Evolutionary conservation across 2,888 invertebrate genomes (phyloP).

Genomic region (Tipula unca): DNA sequence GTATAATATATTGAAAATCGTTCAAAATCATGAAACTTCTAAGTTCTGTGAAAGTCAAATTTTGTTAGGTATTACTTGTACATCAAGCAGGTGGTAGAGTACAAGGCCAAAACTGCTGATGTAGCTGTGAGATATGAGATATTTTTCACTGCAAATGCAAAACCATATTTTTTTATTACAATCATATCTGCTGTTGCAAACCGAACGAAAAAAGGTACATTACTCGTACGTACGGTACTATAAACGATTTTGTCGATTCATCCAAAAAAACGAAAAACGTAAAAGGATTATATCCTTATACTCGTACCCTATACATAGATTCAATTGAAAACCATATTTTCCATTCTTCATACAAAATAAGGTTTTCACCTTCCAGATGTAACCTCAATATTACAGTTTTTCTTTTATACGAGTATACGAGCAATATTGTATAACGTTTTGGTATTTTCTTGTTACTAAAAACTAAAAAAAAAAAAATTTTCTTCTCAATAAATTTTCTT

Average conservation of each 20-base stretch:
- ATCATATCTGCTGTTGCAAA: not conserved
- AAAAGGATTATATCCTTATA: not conserved
- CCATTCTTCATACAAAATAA: not conserved
- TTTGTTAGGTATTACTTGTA: no score
- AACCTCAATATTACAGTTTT: not conserved
- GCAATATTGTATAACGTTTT: not conserved
- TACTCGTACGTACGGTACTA: not conserved
- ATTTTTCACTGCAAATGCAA: not conserved
- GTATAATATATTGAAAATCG: no score
- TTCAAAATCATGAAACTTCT: no score
- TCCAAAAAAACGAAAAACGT: not conserved
- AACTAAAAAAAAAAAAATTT: conserved; percentile 17
- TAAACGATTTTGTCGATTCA: not conserved
- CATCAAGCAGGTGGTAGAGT: no score
- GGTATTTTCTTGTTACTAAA: not conserved
- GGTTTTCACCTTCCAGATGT: conserved; percentile 17
- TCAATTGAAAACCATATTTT: not conserved
- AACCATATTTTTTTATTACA: not conserved
- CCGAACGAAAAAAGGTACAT: not conserved
- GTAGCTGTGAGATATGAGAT: not conserved
- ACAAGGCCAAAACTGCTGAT: not conserved
- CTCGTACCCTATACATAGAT: not conserved
- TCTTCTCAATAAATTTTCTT: conserved; percentile 17
- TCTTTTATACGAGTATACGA: not conserved
- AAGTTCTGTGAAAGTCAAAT: no score